phyloP scores from a whole-genome alignment of 2,888 invertebrate genomes.

The Acrocyrtus sp. region DNA sequence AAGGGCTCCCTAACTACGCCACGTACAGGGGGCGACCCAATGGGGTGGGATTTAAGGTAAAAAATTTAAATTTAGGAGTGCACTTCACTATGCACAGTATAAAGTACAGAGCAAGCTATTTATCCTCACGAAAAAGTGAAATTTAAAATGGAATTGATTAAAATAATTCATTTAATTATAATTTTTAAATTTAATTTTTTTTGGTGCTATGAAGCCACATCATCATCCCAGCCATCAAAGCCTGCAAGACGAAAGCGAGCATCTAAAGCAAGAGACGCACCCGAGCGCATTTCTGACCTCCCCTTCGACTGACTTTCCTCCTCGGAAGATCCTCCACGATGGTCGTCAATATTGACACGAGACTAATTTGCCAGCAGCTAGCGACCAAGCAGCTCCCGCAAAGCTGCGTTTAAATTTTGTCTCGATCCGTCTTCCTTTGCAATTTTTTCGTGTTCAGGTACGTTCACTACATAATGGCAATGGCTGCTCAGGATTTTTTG shows the following conservation, averaged over 20 bases:
- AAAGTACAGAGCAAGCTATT: no score
- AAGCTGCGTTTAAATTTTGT: conserved; percentile 63
- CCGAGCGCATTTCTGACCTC: conserved; percentile 57
- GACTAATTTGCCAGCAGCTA: conserved; percentile 64
- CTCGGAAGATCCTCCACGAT: conserved; percentile 63
- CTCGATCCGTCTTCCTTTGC: no score
- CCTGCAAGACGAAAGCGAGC: conserved; percentile 49
- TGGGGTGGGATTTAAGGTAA: conserved; percentile 63
- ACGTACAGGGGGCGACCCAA: conserved; percentile 63
- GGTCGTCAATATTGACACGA: conserved; percentile 64
- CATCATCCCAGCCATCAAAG: conserved; percentile 6
- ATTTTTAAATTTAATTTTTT: no score
- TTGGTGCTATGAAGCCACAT: not conserved
- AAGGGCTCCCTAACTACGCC: conserved; percentile 63
- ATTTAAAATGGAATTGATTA: no score
- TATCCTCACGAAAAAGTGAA: no score
- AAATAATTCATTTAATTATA: conserved; percentile 6
- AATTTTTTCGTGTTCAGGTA: no score
- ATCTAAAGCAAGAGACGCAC: conserved; percentile 52
- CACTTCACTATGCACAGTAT: no score
- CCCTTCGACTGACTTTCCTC: conserved; percentile 59
- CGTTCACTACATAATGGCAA: no score
- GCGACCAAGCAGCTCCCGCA: conserved; percentile 64
- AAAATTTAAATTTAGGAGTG: no score
- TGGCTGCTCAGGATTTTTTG: no score